These are phyloP conservation scores for Lathronympha strigana DNA, from an alignment of 2,888 invertebrate genomes.

Conservation along the genomic window DNA sequence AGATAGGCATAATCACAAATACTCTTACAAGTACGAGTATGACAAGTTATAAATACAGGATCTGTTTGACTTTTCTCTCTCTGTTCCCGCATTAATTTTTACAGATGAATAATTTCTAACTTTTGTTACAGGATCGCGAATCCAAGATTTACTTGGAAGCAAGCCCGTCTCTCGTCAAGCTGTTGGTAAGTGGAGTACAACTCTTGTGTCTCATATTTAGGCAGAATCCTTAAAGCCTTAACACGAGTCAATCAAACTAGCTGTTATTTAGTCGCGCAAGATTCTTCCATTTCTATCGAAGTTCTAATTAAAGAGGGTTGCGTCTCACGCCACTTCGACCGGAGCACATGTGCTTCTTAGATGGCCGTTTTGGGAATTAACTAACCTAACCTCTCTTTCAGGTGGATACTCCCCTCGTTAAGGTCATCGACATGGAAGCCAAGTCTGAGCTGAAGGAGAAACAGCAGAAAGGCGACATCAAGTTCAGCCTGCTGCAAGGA, in stretches of 20 bases:
- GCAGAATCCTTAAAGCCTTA: neutral
- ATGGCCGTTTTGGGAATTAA: too few species aligned
- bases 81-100: neutral
- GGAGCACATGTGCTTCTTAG: too few species aligned
- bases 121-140: slow-evolving; percentile 67
- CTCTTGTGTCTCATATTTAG: neutral
- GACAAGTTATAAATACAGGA: too few species aligned
- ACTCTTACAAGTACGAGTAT: too few species aligned
- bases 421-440: slow-evolving; percentile 81
- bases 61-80: neutral
- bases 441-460: slow-evolving; percentile 76
- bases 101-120: neutral
- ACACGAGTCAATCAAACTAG: too few species aligned
- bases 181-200: slow-evolving; percentile 62
- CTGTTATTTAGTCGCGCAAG: too few species aligned
- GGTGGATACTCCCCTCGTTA: slow-evolving; percentile 77
- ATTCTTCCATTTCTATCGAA: too few species aligned
- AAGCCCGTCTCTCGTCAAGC: slow-evolving; percentile 65
- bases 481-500: slow-evolving; percentile 78
- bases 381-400: too few species aligned
- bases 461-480: slow-evolving; percentile 78
- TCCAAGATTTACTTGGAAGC: slow-evolving; percentile 67
- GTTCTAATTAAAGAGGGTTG: too few species aligned
- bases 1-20: too few species aligned
- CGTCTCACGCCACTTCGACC: too few species aligned